phyloP scores from a whole-genome alignment of 1,140 invertebrate species.

The Ridgeia piscesae region DNA sequence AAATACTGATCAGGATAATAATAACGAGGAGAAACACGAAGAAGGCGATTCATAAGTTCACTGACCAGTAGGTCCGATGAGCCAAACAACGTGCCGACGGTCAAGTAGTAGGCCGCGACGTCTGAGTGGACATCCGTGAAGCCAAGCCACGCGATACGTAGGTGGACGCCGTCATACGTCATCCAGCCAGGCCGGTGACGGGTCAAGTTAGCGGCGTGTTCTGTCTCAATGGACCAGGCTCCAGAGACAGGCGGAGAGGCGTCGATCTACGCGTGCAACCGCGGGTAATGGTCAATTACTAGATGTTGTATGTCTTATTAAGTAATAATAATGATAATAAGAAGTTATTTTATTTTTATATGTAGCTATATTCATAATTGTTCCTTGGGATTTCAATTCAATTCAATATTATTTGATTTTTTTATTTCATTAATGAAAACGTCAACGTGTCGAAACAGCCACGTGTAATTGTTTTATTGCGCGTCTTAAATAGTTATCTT shows the following conservation, averaged over 20 bases:
- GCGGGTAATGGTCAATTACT: not conserved
- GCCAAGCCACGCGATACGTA: not conserved
- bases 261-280: not conserved
- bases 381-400: too few species aligned
- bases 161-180: not conserved
- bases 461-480: too few species aligned
- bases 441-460: too few species aligned
- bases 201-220: not conserved
- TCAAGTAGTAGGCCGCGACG: not conserved
- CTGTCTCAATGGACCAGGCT: not conserved
- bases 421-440: too few species aligned
- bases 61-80: not conserved
- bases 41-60: not conserved
- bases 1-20: too few species aligned
- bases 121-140: constrained; percentile 8
- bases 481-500: too few species aligned
- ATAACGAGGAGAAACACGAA: too few species aligned
- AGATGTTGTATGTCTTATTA: not conserved
- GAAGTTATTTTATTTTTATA: too few species aligned
- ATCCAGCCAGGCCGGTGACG: not conserved
- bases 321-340: not conserved
- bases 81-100: not conserved
- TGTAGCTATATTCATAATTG: too few species aligned
- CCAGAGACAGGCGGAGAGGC: not conserved
- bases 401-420: too few species aligned